phyloP scores from a whole-genome alignment of 2,888 invertebrate genomes.

The Plusia festucae region DNA sequence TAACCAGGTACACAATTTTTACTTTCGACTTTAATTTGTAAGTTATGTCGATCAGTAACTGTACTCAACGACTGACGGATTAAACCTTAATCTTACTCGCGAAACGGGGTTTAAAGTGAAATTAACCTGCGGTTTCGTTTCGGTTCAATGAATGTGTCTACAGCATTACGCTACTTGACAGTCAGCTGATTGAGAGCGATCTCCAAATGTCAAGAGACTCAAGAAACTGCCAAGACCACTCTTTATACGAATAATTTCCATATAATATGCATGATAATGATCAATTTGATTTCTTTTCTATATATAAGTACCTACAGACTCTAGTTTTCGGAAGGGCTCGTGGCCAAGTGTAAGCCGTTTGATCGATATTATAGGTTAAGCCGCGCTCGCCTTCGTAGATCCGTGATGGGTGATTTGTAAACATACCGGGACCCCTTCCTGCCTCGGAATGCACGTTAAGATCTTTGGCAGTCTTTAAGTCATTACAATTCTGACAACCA shows the following conservation, averaged over 20 bases:
- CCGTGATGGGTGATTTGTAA: too few relatives aligned
- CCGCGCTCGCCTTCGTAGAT: too few relatives aligned
- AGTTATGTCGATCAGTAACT: conserved; percentile 29
- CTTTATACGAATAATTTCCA: conserved; percentile 1
- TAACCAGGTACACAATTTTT: conserved; percentile 9
- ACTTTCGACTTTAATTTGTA: not conserved
- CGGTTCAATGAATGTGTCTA: conserved; percentile 37
- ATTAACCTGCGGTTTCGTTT: conserved; percentile 43
- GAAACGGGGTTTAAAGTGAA: conserved; percentile 53
- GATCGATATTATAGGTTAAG: too few relatives aligned
- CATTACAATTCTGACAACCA: too few relatives aligned
- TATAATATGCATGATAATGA: conserved; percentile 5
- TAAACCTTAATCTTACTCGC: conserved; percentile 32
- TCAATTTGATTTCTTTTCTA: not conserved
- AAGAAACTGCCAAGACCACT: conserved; percentile 27
- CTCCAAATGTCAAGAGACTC: conserved; percentile 53
- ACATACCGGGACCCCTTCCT: too few relatives aligned
- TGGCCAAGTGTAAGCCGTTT: too few relatives aligned
- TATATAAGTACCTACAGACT: not conserved
- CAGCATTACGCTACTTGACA: conserved; percentile 48
- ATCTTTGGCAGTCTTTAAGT: too few relatives aligned
- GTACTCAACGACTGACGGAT: conserved; percentile 44
- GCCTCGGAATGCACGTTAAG: too few relatives aligned
- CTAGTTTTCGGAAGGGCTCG: not conserved
- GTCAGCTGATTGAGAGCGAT: conserved; percentile 52